Base-by-base conservation (phyloP, 2,888 invertebrate genomes). In the Plagodis dolabraria region DNA sequence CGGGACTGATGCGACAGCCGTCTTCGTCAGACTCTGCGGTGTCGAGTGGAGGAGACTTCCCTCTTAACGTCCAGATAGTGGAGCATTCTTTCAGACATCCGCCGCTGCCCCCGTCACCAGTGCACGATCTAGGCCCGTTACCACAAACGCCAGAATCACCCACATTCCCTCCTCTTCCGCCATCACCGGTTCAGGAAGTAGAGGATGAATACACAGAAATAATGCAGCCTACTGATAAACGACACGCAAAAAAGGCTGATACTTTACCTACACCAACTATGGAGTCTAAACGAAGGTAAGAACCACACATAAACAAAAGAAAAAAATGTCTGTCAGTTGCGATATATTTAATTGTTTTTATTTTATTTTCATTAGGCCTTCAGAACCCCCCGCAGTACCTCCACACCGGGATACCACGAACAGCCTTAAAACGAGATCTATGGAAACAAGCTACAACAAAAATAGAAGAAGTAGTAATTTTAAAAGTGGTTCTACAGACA, bases 381-480 rank as follows among this genome's bases (percentile, higher is more conserved):
- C 92, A 12, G 94, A 94, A 81, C 95, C 96, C 51, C 95, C 96
- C 33, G 94, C 94, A 60, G 95, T 96, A 69, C 96, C 96, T 44
- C 96, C 96, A 60, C 96, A 96, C 79, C 94, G 95, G 42, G 94
- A 94, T 77, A 92, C 94, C 49, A 94, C 94, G 40, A 95, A 95
- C 78, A 96, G 96, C 66, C 93, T 97, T 64, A 97, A 97, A 84
- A 97, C 97, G 68, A 94, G 97, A 75, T 97, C 97, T 7, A 97
- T 97, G 95, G 97, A 97, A 80, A 96, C 96, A 5, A 96, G 96
- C 67, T 96, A 96, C 78, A 95, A 94, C 66, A 94, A 94, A 77
- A 93, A 94, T 70, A 93, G 94, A 67, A 85, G 92, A 70, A 91
- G 86, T 68, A 93, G 93, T 83, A 85, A 89, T 72, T 92, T 94